Evolutionary conservation across 2,113 vertebrate species (phyloP).

Genomic region (Scopus umbretta): DNA sequence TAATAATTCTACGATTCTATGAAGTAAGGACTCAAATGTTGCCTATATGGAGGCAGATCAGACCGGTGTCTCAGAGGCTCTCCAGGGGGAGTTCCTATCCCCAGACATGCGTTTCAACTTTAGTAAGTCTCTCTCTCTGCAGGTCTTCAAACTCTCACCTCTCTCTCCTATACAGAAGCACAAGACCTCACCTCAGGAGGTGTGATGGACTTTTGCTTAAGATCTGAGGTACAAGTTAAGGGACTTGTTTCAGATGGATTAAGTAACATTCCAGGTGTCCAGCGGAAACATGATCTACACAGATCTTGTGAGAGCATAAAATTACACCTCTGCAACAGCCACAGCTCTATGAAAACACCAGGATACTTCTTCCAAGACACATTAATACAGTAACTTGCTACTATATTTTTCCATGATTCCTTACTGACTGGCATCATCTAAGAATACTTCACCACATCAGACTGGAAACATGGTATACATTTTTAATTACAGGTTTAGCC

Average conservation of each 20-base stretch:
- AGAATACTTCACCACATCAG: neutral
- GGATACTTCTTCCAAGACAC: neutral
- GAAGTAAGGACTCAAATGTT: fast-evolving
- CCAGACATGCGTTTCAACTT: neutral
- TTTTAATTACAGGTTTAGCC: neutral
- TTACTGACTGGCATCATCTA: neutral
- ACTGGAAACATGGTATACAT: neutral
- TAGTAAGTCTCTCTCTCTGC: neutral
- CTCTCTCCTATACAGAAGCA: neutral
- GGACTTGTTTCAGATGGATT: neutral
- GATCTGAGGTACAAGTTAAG: neutral
- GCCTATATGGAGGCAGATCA: neutral
- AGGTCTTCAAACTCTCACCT: neutral
- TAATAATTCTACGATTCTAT: too few species aligned
- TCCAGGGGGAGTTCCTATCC: neutral
- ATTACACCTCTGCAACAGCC: neutral
- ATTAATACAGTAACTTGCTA: neutral
- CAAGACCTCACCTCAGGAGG: neutral
- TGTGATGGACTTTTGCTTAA: neutral
- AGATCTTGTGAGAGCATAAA: neutral
- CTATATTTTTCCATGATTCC: neutral
- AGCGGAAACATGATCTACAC: neutral
- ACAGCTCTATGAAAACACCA: neutral
- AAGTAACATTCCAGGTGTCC: neutral
- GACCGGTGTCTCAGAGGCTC: neutral